phyloP scores from a whole-genome alignment of 2,888 invertebrate genomes.

The Tipula vernalis region DNA sequence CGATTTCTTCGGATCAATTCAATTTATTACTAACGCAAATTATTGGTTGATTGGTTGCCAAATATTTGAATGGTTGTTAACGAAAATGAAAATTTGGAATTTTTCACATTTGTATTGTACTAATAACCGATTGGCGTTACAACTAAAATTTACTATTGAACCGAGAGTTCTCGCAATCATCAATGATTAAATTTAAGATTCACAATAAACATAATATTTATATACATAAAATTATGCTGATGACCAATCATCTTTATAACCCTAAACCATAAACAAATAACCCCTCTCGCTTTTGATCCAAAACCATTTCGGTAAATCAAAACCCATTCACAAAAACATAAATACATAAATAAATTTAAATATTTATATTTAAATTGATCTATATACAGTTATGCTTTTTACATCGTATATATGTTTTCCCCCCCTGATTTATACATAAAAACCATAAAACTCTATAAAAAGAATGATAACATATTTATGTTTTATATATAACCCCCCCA shows the following conservation, averaged over 20 bases:
- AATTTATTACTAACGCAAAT: no score
- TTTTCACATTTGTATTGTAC: no score
- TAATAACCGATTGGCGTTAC: no score
- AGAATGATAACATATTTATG: conserved; percentile 4
- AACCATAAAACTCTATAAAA: background rate
- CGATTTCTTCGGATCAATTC: no score
- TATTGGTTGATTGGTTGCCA: no score
- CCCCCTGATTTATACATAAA: background rate
- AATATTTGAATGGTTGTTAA: no score
- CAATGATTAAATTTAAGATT: background rate
- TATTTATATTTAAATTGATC: background rate
- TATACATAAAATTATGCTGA: background rate
- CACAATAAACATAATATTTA: background rate
- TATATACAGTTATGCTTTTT: background rate
- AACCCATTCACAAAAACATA: background rate
- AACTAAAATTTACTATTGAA: no score
- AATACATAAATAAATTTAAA: background rate
- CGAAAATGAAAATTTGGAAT: no score
- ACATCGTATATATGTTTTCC: background rate
- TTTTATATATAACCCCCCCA: background rate
- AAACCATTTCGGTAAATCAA: background rate
- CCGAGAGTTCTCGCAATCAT: no score
- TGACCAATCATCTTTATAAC: background rate
- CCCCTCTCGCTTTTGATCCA: background rate
- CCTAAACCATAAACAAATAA: background rate